Evolutionary conservation across 2,113 vertebrate species (phyloP).

Genomic region (Pantherophis guttatus): DNA sequence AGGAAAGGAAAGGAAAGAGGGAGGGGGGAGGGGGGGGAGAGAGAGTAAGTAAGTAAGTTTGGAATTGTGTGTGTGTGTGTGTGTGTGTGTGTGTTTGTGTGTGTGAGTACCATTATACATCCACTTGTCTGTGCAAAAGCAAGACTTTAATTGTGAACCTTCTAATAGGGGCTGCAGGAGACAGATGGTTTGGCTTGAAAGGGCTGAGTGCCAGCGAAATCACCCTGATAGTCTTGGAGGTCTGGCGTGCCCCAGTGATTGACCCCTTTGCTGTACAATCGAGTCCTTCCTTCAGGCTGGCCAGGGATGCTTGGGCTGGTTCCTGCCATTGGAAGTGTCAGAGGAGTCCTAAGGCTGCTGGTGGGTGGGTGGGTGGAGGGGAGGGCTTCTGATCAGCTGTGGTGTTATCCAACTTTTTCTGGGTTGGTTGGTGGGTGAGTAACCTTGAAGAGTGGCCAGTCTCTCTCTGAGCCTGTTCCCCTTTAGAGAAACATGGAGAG

Average conservation of each 20-base stretch:
- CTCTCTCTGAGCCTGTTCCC: conserved; percentile 1
- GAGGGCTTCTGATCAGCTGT: not conserved
- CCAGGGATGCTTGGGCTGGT: not conserved
- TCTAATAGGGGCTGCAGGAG: not conserved
- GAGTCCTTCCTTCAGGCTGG: not conserved
- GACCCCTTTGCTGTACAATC: rapidly evolving
- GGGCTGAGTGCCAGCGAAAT: not conserved
- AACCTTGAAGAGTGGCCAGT: not conserved
- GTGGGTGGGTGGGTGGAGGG: too few relatives aligned
- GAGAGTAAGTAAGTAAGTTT: not conserved
- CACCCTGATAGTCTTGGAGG: rapidly evolving
- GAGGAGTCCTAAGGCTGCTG: too few relatives aligned
- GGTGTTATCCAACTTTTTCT: rapidly evolving
- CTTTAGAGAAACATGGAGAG: conserved; percentile 49
- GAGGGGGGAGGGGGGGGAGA: too few relatives aligned
- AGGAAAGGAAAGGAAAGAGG: too few relatives aligned
- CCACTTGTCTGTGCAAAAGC: not conserved
- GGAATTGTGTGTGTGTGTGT: not conserved
- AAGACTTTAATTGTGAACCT: not conserved
- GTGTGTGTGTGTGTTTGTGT: not conserved
- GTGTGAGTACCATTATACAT: not conserved
- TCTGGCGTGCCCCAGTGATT: rapidly evolving
- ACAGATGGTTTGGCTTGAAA: not conserved
- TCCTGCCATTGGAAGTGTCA: not conserved
- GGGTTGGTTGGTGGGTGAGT: not conserved